Conservation (phyloP, 2,113 vertebrate species). For the Hemibagrus wyckioides region DNA sequence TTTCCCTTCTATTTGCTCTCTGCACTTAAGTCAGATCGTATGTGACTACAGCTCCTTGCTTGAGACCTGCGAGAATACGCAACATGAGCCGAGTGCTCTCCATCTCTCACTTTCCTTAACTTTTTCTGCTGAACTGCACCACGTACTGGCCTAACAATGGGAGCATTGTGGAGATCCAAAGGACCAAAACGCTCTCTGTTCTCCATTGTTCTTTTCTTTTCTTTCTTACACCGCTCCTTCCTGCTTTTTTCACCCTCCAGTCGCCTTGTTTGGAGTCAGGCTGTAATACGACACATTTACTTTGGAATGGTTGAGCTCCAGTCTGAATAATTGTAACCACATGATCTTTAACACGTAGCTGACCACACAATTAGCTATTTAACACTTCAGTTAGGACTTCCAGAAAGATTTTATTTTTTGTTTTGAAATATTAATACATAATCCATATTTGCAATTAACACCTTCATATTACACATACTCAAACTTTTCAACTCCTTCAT, state of each 20-base stretch:
- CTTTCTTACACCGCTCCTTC: conserved; percentile 48
- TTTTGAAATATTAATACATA: background rate
- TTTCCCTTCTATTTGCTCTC: background rate
- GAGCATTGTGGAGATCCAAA: conserved; percentile 59
- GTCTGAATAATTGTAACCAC: conserved; percentile 59
- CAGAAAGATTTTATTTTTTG: background rate
- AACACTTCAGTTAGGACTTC: conserved; percentile 6
- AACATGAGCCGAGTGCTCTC: conserved; percentile 51
- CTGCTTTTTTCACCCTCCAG: conserved; percentile 29
- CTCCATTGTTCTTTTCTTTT: conserved; percentile 53
- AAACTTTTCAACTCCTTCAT: background rate
- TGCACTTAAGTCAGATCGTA: background rate
- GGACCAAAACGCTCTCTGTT: conserved; percentile 49
- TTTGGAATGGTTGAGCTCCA: conserved; percentile 43
- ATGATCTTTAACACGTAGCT: conserved; percentile 56
- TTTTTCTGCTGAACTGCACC: conserved; percentile 50
- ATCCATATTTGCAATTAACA: background rate
- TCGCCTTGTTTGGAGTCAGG: conserved; percentile 56
- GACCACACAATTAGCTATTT: conserved; percentile 36
- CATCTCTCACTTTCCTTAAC: conserved; percentile 24
- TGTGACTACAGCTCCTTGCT: conserved; percentile 58
- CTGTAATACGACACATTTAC: conserved; percentile 62
- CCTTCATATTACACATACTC: background rate
- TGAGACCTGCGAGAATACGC: conserved; percentile 65
- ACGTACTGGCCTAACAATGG: conserved; percentile 59